A percentile compares a stretch with the other conserved stretches of the same genome.
Evolutionary conservation across 2,888 invertebrate species (phyloP).

Genomic region (Synergus laeviventris): DNA sequence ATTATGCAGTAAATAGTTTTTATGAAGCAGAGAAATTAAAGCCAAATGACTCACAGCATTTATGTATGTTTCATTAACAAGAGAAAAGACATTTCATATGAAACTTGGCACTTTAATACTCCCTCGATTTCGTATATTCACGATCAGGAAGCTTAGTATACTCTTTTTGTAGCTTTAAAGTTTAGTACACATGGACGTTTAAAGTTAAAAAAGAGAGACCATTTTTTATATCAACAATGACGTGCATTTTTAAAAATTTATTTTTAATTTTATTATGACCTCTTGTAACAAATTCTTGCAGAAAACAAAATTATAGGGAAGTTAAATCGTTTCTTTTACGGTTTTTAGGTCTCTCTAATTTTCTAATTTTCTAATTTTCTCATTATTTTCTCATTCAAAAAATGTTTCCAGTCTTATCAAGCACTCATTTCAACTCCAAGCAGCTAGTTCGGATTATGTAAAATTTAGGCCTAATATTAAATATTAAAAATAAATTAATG

Average conservation of each 20-base stretch:
- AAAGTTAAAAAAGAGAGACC: not conserved
- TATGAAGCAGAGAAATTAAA: not conserved
- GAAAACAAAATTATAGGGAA: no score
- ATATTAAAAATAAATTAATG: not conserved
- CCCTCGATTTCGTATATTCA: slow-evolving; percentile 39
- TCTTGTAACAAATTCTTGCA: no score
- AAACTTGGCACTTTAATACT: slow-evolving; percentile 63
- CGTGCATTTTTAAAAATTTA: not conserved
- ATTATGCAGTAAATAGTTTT: not conserved
- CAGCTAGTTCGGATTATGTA: not conserved
- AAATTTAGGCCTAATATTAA: not conserved
- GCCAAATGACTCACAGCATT: slow-evolving; percentile 11
- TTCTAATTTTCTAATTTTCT: not conserved
- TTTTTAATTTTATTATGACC: not conserved
- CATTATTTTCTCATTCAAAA: slow-evolving; percentile 6
- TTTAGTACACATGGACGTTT: not conserved
- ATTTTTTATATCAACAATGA: not conserved
- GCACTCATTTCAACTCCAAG: not conserved
- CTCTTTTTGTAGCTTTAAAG: not conserved
- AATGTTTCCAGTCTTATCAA: slow-evolving; percentile 1
- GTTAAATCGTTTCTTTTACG: not conserved
- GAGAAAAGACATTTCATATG: slow-evolving; percentile 60
- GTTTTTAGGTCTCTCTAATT: not conserved
- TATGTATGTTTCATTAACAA: slow-evolving; percentile 51
- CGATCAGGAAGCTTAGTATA: not conserved